These are phyloP conservation scores for Hybognathus amarus DNA, from an alignment of 2,797 vertebrate species.

Conservation along the genomic window DNA sequence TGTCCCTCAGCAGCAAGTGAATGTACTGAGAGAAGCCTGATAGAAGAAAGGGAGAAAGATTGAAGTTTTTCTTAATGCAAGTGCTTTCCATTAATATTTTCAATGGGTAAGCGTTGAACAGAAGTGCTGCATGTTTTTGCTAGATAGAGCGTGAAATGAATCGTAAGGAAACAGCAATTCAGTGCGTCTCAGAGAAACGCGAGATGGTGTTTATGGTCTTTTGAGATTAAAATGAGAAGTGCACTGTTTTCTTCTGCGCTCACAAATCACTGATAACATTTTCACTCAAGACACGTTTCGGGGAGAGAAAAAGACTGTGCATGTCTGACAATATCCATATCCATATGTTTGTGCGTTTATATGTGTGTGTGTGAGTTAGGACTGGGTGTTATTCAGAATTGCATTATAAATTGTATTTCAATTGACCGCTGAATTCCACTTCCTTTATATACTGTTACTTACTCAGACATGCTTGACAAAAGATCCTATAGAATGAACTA, in stretches of 20 bases:
- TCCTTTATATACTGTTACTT: background rate
- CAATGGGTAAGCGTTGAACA: constrained; percentile 18
- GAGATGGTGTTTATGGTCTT: constrained; percentile 27
- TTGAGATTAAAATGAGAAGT: constrained; percentile 45
- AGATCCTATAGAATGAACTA: background rate
- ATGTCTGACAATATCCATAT: constrained; percentile 4
- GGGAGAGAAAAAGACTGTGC: background rate
- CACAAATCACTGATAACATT: constrained; percentile 53
- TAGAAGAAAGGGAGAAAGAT: constrained; percentile 8
- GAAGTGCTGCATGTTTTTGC: constrained; percentile 40
- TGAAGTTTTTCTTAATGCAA: constrained; percentile 13
- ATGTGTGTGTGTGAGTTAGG: background rate
- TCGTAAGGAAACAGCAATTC: constrained; percentile 31
- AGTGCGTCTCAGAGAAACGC: constrained; percentile 1
- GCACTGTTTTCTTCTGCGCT: constrained; percentile 22
- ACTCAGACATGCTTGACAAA: background rate
- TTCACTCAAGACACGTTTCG: constrained; percentile 44
- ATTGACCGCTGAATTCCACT: background rate
- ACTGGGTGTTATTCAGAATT: background rate
- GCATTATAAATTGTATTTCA: background rate
- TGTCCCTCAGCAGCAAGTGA: background rate
- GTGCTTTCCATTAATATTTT: constrained; percentile 22
- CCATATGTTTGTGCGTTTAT: background rate
- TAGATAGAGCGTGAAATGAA: constrained; percentile 45
- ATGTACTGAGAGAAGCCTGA: background rate